A percentile compares a stretch with the other conserved stretches of the same genome.
These are phyloP conservation scores for Trachelus stipa DNA, from an alignment of 2,888 invertebrate species.

Conservation along the genomic window DNA sequence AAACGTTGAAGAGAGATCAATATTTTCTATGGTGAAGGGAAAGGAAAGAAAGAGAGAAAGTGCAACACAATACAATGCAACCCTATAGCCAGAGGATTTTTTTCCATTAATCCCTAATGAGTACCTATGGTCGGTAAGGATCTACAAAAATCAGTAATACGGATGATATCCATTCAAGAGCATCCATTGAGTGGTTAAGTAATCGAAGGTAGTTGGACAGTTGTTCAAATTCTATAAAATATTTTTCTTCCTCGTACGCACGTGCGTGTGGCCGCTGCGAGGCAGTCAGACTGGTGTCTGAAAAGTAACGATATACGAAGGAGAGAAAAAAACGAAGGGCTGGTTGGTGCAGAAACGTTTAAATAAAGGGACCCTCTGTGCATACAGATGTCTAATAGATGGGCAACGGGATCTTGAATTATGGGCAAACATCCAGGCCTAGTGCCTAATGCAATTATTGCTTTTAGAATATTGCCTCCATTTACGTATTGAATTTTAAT, in stretches of 20 bases:
- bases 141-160: too few relatives aligned
- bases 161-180: too few relatives aligned
- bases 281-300: too few relatives aligned
- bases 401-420: constrained; percentile 55
- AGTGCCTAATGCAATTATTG: constrained; percentile 52
- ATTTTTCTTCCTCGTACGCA: too few relatives aligned
- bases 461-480: constrained; percentile 45
- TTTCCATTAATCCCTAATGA: too few relatives aligned
- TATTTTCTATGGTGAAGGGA: constrained; percentile 3
- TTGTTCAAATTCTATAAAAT: too few relatives aligned
- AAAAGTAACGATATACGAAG: constrained; percentile 17
- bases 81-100: too few relatives aligned
- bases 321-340: constrained; percentile 26
- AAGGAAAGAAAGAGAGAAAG: constrained; percentile 37
- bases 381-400: constrained; percentile 50
- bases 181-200: too few relatives aligned
- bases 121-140: too few relatives aligned
- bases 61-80: too few relatives aligned
- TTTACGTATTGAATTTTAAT: constrained; percentile 54
- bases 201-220: too few relatives aligned
- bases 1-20: constrained; percentile 41
- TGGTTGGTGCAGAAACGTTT: constrained; percentile 19
- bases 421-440: constrained; percentile 39
- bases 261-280: too few relatives aligned
- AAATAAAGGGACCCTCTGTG: constrained; percentile 41